Conservation (phyloP, 1,140 invertebrate genomes). For the Listronotus oregonensis region DNA sequence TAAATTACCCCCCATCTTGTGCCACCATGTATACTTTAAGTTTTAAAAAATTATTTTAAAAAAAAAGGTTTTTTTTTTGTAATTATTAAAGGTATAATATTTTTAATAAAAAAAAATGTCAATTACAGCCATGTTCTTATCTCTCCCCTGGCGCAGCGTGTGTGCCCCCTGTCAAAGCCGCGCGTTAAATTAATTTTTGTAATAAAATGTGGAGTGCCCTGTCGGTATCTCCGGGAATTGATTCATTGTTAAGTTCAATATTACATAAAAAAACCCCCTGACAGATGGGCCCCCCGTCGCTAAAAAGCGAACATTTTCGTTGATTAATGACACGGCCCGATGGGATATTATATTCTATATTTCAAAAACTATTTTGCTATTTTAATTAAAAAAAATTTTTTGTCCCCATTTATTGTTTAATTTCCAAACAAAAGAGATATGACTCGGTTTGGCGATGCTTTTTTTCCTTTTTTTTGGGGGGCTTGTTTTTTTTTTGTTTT, state of each 20-base stretch:
- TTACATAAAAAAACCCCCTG: slow-evolving; percentile 41
- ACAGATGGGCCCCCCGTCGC: slow-evolving; percentile 41
- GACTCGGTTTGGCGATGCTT: no score
- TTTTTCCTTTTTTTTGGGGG: no score
- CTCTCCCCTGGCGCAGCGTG: background rate
- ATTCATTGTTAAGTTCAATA: slow-evolving; percentile 45
- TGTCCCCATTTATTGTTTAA: slow-evolving; percentile 1
- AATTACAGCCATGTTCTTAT: no score
- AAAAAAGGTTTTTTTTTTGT: no score
- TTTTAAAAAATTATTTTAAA: no score
- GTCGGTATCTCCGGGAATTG: slow-evolving; percentile 37
- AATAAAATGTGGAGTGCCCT: slow-evolving; percentile 43
- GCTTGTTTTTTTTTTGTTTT: no score
- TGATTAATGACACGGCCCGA: slow-evolving; percentile 40
- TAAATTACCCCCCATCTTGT: no score
- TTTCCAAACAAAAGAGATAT: no score
- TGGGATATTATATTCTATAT: slow-evolving; percentile 38
- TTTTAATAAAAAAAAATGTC: no score
- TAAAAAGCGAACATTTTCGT: slow-evolving; percentile 36
- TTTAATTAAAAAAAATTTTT: slow-evolving; percentile 31
- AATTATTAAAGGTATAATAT: no score
- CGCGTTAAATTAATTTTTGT: slow-evolving; percentile 41
- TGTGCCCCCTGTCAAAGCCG: slow-evolving; percentile 1
- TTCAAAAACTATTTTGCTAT: slow-evolving; percentile 27
- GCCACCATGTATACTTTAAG: no score